A percentile compares a stretch with the other conserved stretches of the same genome.
Conservation (phyloP, 2,888 invertebrate species). For the Melanostoma scalare region DNA sequence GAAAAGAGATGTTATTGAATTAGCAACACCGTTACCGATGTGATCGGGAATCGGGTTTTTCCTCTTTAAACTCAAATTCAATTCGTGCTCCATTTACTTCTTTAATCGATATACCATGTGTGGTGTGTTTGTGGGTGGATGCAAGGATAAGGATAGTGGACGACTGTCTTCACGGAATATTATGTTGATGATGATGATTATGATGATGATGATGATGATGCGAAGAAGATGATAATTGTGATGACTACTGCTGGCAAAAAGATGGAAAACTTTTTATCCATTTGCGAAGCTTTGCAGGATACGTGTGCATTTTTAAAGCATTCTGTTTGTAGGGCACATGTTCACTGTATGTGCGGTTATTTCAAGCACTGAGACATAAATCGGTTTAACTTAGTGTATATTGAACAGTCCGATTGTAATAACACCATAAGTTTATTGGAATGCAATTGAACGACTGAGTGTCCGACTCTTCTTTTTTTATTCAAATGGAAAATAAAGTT, state of each 20-base stretch:
- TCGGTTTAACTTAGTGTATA: no score
- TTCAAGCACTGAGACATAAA: no score
- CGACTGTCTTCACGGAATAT: constrained; percentile 14
- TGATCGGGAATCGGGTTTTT: background rate
- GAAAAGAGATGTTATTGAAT: constrained; percentile 48
- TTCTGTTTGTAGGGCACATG: no score
- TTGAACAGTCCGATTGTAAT: no score
- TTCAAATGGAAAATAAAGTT: no score
- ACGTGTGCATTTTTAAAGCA: no score
- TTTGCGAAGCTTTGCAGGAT: no score
- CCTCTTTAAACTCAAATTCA: constrained; percentile 15
- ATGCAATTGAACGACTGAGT: no score
- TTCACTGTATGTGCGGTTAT: no score
- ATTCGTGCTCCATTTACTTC: constrained; percentile 30
- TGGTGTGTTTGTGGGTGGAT: background rate
- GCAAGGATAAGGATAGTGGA: background rate
- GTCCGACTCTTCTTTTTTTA: no score
- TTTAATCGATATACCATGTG: constrained; percentile 52
- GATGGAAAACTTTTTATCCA: no score
- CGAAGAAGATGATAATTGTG: constrained; percentile 12
- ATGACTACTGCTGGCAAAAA: constrained; percentile 10
- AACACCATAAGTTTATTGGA: no score
- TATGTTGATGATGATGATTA: constrained; percentile 4
- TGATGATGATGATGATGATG: constrained; percentile 39
- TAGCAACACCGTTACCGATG: constrained; percentile 42